Evolutionary conservation across 2,113 vertebrate genomes (phyloP).

Genomic region (Dryoscopus gambensis): DNA sequence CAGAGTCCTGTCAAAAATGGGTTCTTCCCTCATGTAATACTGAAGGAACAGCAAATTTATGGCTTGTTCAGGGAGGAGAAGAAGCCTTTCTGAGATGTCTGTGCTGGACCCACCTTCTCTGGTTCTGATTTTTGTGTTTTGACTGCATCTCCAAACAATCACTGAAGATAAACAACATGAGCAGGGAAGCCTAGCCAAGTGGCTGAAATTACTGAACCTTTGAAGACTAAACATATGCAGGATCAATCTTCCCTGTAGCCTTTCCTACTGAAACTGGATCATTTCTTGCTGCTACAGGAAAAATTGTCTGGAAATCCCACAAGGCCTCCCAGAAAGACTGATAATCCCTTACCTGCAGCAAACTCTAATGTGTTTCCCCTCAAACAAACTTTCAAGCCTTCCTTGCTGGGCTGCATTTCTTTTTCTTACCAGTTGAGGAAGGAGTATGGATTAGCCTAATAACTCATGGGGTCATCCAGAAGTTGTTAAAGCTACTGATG

Average conservation of each 20-base stretch:
- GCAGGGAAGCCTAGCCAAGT: constrained; percentile 2
- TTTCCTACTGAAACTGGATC: not conserved
- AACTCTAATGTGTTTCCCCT: not conserved
- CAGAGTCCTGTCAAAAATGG: not conserved
- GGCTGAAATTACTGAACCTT: constrained; percentile 5
- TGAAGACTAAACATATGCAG: constrained; percentile 28
- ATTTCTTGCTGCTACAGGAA: not conserved
- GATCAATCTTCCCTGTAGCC: not conserved
- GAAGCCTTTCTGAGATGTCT: not conserved
- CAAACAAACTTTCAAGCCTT: not conserved
- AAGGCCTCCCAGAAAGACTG: not conserved
- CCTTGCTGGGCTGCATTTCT: not conserved
- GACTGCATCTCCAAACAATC: constrained; percentile 43
- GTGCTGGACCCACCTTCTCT: not conserved
- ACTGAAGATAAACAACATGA: constrained; percentile 20
- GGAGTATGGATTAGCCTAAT: not conserved
- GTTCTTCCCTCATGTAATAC: constrained; percentile 2
- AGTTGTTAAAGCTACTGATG: not conserved
- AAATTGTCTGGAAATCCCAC: not conserved
- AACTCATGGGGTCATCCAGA: not conserved
- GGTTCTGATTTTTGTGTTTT: constrained; percentile 30
- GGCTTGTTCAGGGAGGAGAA: not conserved
- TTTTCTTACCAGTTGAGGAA: not conserved
- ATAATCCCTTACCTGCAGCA: constrained; percentile 20
- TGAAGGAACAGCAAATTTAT: not conserved